Base-by-base conservation (phyloP, 2,888 invertebrate species). In the Drosophila setosimentum region DNA sequence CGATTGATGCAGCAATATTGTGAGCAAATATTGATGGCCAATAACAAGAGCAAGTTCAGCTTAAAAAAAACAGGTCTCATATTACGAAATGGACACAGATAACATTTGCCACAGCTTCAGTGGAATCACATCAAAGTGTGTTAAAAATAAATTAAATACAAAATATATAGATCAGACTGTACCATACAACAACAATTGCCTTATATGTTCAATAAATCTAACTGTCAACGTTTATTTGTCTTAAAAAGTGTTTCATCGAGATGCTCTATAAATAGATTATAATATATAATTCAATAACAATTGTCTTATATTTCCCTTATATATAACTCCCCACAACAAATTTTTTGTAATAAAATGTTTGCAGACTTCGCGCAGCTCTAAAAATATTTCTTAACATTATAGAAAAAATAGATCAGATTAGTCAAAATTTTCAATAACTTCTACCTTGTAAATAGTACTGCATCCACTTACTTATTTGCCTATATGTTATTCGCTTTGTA, bases 21-120 rank as follows among this genome's bases (percentile, higher is more conserved):
- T 66, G 77, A 79, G 81, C 70, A 69, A 76, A 83, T 84, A 84
- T 83, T 83, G 78, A 83, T 82, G 70, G 73, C 57, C 77, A 63
- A 77, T 77, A 77, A 73, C 60, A 58, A 54, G 7, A 16, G 40
- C 21, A 3, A 45, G 7, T 57, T 40, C 37, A 29, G 40, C 10
- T 21, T 29, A 35, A 32, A 54, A 59, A 29, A 40, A 21, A 51
- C 45, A 54, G 21, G 27, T 21, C 6, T 18, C 18, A 13, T 30
- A n/a, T 51, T 57, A 57, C 30, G 2, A 21, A 68, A 40, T 21
- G 49, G 48, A 73, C 60, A 35, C 66, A 51, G 66, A 58, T 62
- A 48, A 62, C 58, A 71, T 74, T 75, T 68, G 62, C 64, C 74
- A 59, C 6, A 40, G 64, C 67, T 78, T 78, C 74, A 55, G 64